Evolutionary conservation across 2,113 vertebrate genomes (phyloP), one percentile per base, ranked within the genome.

Genomic region (Bos indicus): DNA sequence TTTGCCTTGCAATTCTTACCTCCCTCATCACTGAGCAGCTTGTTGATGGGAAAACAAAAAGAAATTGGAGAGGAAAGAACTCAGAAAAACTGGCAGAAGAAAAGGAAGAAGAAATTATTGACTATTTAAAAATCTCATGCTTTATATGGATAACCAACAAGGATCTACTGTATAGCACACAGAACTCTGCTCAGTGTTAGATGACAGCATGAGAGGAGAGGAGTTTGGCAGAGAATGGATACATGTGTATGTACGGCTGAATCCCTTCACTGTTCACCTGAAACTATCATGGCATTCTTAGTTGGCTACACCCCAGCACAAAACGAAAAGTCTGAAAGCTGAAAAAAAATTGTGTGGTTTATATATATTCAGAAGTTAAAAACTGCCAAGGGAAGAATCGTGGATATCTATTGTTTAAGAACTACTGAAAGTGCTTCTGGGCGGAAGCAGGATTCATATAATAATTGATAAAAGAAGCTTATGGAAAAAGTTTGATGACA

Each of bases 21-120:
- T 67, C 9, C 16, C 36, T 23, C 28, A 60, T 30, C 26, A 43
- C 51, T 54, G 25, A 95, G 30, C 33, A 91, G 54, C 46, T 9
- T 91, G n/a, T 52, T 64, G 33, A 54, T 56, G n/a, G 21, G n/a
- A 74, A 87, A 94, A 91, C 15, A 54, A 91, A 94, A 64, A 90
- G 28, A 43, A 89, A 43, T 59, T 85, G 71, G 43, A 85, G 36
- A 81, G 36, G 48, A 0, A 85, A 88, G 81, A 33, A 86, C 2
- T 13, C 10, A 90, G 28, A 81, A 89, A 93, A 87, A 33, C 2
- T 89, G 74, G 28, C 19, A 87, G 59, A 84, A 77, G 21, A 30
- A 36, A 83, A 93, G 93, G 62, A 97, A 93, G 81, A 48, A 82
- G 25, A 96, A 98, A 96, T 90, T 28, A 95, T 2, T 57, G 2